Evolutionary conservation across 2,888 invertebrate genomes (phyloP).

Genomic region (Ptychoptera contaminata): DNA sequence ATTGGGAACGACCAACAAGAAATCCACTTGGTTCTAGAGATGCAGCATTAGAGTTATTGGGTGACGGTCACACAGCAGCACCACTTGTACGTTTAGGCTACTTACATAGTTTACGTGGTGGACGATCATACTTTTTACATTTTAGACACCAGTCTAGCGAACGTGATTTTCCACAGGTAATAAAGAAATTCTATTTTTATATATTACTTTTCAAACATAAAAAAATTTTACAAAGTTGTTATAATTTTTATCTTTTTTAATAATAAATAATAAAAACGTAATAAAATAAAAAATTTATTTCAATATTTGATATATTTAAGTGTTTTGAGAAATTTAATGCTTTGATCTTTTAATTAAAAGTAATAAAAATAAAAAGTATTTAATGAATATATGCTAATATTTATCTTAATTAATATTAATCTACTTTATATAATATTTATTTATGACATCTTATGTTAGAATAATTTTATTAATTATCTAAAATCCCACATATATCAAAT

Average conservation of each 20-base stretch:
- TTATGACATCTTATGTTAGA: no score
- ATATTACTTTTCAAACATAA: no score
- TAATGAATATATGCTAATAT: no score
- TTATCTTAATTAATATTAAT: no score
- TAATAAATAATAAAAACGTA: background rate
- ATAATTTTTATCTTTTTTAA: no score
- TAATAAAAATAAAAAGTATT: background rate
- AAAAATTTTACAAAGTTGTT: no score
- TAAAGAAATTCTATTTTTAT: no score
- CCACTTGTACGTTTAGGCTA: conserved; percentile 66
- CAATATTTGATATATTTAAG: background rate
- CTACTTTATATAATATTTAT: no score
- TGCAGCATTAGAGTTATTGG: conserved; percentile 69
- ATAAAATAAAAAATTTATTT: conserved; percentile 1
- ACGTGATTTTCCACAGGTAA: conserved; percentile 59
- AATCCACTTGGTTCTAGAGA: conserved; percentile 75
- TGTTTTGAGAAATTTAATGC: background rate
- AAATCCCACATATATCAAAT: no score
- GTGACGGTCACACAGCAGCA: conserved; percentile 84
- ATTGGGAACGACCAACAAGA: conserved; percentile 82
- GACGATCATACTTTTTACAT: conserved; percentile 73
- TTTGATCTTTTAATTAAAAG: background rate
- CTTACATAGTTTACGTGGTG: conserved; percentile 61
- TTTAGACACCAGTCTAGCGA: conserved; percentile 75
- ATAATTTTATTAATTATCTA: no score